Evolutionary conservation across 2,888 invertebrate species (phyloP), one percentile per base, ranked within the genome.

Genomic region (Pandemis cinnamomeana): DNA sequence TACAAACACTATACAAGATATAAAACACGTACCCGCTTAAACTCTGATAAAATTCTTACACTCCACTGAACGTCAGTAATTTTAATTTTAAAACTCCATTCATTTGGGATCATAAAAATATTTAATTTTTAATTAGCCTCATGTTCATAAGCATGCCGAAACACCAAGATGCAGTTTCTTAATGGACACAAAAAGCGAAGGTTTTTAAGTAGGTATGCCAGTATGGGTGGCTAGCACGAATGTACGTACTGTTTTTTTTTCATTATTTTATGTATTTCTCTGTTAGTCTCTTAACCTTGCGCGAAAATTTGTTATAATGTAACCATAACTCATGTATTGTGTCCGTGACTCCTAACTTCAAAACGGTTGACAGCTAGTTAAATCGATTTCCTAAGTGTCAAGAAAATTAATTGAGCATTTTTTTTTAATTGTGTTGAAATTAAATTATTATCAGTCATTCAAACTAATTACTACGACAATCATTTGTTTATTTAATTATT

Each of bases 1-100:
- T 27, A 63, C 71, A 46, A 58, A 75, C 69, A 76, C 78, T 78
- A 76, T 81, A 76, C 76, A 78, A 77, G 77, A 77, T 80, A 78
- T 77, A 76, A 48, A 36, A 48, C 27, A 13, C 13, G n/a, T 64
- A 20, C 48, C 3, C 13, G n/a, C 5, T 51, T 27, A 27, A 48
- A 2, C 13, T 1, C 46, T 15, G 44, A 44, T 66, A 66, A 51
- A 66, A 5, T 41, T 41, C 36, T 66, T 36, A 51, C 51, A 51
- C 66, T 51, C 66, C 13, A 36, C 36, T 11, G 66, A 53, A 41
- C 66, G 66, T 20, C 13, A 51, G 20, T 36, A 13, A 70, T 51
- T 51, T 61, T 60, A 62, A 70, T 46, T 51, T 61, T 11, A 48
- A 11, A 61, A 70, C 46, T n/a, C 13, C 15, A 36, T 11, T 20